These are phyloP conservation scores for Leucoraja ocellata DNA, from an alignment of 2,797 vertebrate species.

Conservation along the genomic window DNA sequence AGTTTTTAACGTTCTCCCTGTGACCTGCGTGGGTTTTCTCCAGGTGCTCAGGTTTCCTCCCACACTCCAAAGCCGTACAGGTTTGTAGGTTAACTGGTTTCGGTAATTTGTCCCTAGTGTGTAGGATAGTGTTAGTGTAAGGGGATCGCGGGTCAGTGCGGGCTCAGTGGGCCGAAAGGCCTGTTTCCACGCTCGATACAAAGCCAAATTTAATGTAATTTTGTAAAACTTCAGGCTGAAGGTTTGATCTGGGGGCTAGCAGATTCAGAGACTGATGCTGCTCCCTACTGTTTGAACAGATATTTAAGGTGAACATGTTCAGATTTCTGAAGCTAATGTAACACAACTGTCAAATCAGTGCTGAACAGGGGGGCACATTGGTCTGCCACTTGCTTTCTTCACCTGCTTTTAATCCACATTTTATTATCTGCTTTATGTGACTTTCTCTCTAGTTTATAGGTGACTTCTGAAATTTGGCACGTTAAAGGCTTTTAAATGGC, in stretches of 20 bases:
- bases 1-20: too few species aligned
- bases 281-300: neutral
- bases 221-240: neutral
- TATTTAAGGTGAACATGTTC: neutral
- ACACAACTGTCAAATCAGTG: neutral
- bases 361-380: neutral
- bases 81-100: too few species aligned
- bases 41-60: too few species aligned
- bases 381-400: neutral
- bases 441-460: neutral
- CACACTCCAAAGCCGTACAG: too few species aligned
- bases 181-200: too few species aligned
- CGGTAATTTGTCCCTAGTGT: too few species aligned
- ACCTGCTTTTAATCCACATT: neutral
- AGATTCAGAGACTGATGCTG: neutral
- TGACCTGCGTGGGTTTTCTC: too few species aligned
- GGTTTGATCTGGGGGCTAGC: neutral
- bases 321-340: neutral
- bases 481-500: neutral
- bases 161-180: too few species aligned
- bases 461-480: conserved; percentile 5
- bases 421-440: neutral
- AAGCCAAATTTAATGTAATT: neutral
- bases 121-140: too few species aligned
- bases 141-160: too few species aligned